These are phyloP conservation scores for Rhagologus leucostigma DNA, from an alignment of 2,113 vertebrate species.

Conservation along the genomic window DNA sequence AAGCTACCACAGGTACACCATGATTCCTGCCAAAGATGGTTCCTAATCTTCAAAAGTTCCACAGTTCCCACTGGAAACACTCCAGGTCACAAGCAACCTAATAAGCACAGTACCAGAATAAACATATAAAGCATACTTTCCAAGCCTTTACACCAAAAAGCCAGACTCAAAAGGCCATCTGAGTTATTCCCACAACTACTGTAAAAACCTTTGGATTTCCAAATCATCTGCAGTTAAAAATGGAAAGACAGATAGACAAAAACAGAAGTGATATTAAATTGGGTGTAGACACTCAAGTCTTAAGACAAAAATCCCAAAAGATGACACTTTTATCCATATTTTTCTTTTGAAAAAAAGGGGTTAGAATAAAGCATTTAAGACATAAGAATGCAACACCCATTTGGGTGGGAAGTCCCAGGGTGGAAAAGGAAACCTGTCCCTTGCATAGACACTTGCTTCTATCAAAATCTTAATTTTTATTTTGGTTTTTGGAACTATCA, in stretches of 20 bases:
- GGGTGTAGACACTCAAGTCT: not conserved
- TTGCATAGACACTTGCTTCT: not conserved
- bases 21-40: not conserved
- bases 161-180: not conserved
- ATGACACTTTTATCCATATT: not conserved
- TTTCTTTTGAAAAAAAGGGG: not conserved
- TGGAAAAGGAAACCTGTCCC: not conserved
- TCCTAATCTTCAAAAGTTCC: not conserved
- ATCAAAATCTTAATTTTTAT: not conserved
- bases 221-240: not conserved
- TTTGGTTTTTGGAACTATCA: not conserved
- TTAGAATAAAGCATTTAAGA: not conserved
- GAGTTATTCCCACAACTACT: not conserved
- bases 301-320: not conserved
- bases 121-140: not conserved
- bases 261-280: not conserved
- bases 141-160: not conserved
- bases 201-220: not conserved
- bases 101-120: not conserved
- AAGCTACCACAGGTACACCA: not conserved
- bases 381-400: not conserved
- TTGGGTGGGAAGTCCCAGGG: not conserved
- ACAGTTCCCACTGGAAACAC: not conserved
- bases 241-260: not conserved
- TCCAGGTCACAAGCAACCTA: not conserved